phyloP scores from a whole-genome alignment of 2,797 vertebrate species.

The Coracias cyanogaster region DNA sequence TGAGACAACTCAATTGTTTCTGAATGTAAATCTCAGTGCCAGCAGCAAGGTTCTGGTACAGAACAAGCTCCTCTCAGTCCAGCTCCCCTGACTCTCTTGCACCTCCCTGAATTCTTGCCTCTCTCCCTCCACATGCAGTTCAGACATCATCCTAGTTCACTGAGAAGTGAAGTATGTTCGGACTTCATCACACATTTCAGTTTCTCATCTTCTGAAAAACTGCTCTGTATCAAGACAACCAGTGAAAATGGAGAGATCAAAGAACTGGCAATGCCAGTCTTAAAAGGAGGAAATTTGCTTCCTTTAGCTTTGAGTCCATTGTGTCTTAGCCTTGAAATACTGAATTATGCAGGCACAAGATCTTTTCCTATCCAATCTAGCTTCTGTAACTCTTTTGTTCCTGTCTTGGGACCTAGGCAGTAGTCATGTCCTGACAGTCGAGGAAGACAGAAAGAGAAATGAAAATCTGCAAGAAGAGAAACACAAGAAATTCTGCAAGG shows the following conservation, averaged over 20 bases:
- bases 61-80: neutral
- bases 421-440: neutral
- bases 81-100: neutral
- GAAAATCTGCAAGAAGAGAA: conserved; percentile 66
- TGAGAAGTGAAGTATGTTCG: neutral
- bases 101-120: neutral
- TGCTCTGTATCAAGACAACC: neutral
- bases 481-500: conserved; percentile 84
- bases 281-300: neutral
- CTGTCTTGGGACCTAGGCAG: conserved; percentile 49
- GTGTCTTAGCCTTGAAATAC: neutral
- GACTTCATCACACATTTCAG: neutral
- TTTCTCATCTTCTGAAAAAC: neutral
- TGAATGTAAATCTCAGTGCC: neutral
- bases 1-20: neutral
- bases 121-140: rapidly evolving
- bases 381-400: neutral
- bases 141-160: neutral
- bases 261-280: neutral
- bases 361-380: neutral
- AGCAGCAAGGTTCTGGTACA: neutral
- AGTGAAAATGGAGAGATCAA: neutral
- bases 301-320: neutral
- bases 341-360: neutral
- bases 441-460: neutral